phyloP scores from a whole-genome alignment of 2,113 vertebrate species.

The Nicator chloris region DNA sequence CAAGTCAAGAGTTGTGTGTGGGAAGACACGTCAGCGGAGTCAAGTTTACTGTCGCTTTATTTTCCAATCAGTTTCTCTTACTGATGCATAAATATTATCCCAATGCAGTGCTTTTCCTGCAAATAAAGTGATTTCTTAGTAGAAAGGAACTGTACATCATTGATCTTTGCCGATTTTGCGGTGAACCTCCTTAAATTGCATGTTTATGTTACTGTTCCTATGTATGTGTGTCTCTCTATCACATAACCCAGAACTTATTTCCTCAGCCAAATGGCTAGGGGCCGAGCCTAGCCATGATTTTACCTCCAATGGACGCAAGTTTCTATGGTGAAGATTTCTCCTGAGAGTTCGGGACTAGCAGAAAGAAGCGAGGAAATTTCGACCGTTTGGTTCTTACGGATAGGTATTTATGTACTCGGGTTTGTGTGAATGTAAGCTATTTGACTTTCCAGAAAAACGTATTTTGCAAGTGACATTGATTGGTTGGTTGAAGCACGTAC shows the following conservation, averaged over 20 bases:
- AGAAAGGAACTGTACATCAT: neutral
- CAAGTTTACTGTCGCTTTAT: slow-evolving; percentile 26
- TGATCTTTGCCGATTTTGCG: slow-evolving; percentile 38
- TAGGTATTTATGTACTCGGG: slow-evolving; percentile 99
- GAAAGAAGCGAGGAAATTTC: slow-evolving; percentile 98
- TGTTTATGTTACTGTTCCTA: slow-evolving; percentile 87
- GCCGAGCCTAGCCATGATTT: slow-evolving; percentile 92
- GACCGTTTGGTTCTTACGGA: slow-evolving; percentile 99
- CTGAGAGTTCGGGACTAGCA: slow-evolving; percentile 96
- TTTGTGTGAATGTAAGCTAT: slow-evolving; percentile 99
- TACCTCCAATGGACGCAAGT: slow-evolving; percentile 93
- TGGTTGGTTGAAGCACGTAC: slow-evolving; percentile 87
- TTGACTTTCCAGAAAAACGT: slow-evolving; percentile 88
- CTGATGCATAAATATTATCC: neutral
- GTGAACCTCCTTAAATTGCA: slow-evolving; percentile 88
- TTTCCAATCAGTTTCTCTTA: slow-evolving; percentile 43
- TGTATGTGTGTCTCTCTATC: slow-evolving; percentile 99
- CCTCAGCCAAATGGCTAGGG: slow-evolving; percentile 99
- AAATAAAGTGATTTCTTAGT: neutral
- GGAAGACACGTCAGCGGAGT: slow-evolving; percentile 41
- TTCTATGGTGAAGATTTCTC: slow-evolving; percentile 95
- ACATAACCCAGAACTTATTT: slow-evolving; percentile 97
- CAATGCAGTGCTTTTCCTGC: neutral
- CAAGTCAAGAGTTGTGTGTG: slow-evolving; percentile 40
- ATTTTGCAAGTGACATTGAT: slow-evolving; percentile 78